Evolutionary conservation across 1,140 invertebrate genomes (phyloP), one percentile per base, ranked within the genome.

Genomic region (Nomia melanderi): DNA sequence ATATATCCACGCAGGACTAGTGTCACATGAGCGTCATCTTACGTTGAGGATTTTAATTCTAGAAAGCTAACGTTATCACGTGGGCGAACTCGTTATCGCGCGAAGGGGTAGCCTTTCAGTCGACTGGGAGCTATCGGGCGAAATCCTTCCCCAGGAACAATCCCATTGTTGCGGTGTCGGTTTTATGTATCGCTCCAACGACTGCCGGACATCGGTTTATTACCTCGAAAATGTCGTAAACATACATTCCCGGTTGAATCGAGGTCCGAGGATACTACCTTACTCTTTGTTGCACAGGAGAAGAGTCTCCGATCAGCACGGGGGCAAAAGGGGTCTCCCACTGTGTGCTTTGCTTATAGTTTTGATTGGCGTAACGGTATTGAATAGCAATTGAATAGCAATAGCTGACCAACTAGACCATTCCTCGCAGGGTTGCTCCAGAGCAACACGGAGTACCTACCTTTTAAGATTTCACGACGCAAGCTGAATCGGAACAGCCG

Each of bases 161-260:
- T 50, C 47, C 23, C 3, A 56, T 27, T 56, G 53, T 56, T 56
- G 47, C 47, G 47, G 47, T n/a, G n/a, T n/a, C 20, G n/a, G 47
- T 50, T n/a, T 4, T n/a, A n/a, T 20, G n/a, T 50, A 20, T 20
- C 20, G 47, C 8, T 17, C 20, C 47, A 50, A 50, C 47, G 47
- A 50, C 47, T n/a, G 47, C 8, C 47, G 7, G 47, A 17, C 47
- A 17, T 50, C 47, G 47, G 8, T 50, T 50, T 50, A 50, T 50
- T 50, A 50, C 47, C n/a, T 50, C 41, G 47, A 50, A 50, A 50
- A 50, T 50, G 20, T 50, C 47, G 47, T 50, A 50, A 50, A n/a
- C 47, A 17, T 7, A 17, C 20, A 50, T 50, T 50, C 47, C 47
- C n/a, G 47, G 47, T 7, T 20, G 20, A n/a, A 50, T n/a, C 47